Percentiles rank a stretch among this genome's conserved stretches.
Evolutionary conservation across 2,113 vertebrate species (phyloP).

Genomic region (Muntiacus reevesi): DNA sequence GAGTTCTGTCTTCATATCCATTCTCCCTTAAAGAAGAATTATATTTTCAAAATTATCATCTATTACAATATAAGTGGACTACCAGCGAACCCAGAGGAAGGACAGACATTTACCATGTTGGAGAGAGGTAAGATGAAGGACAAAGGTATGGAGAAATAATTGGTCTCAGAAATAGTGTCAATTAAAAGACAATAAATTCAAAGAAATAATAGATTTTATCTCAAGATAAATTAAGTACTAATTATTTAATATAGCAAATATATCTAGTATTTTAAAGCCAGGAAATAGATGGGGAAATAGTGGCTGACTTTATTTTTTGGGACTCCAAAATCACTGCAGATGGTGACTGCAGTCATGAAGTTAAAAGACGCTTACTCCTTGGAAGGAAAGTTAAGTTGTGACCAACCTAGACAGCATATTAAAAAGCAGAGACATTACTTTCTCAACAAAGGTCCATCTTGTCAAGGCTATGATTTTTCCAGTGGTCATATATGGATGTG

Average conservation of each 20-base stretch:
- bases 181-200: background rate
- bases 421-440: background rate
- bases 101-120: background rate
- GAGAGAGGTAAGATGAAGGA: background rate
- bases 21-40: background rate
- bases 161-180: background rate
- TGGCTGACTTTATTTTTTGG: background rate
- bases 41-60: background rate
- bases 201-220: background rate
- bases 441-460: background rate
- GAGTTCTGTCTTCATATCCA: background rate
- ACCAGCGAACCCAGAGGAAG: background rate
- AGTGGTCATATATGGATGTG: background rate
- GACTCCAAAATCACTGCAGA: background rate
- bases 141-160: background rate
- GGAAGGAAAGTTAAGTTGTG: background rate
- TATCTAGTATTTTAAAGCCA: background rate
- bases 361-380: background rate
- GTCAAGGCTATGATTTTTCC: background rate
- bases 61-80: background rate
- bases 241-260: background rate
- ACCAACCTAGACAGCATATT: background rate
- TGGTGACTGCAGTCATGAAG: background rate
- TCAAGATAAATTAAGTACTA: background rate
- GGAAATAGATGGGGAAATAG: background rate